Base-by-base conservation (phyloP, 1,140 invertebrate genomes). In the Ceratina australensis region DNA sequence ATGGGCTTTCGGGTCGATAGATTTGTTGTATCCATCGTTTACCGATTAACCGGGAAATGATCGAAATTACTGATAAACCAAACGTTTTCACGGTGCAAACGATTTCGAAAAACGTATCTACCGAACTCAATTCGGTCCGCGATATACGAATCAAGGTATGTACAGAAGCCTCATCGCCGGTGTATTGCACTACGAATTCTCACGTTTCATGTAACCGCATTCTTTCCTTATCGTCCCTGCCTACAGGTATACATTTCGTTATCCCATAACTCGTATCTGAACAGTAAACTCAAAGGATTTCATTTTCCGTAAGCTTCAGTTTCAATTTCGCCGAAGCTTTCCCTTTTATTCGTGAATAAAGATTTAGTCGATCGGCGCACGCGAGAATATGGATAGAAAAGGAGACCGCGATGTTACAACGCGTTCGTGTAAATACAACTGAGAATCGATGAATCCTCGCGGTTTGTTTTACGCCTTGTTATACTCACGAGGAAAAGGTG, bases 11-110 rank as follows among this genome's bases (percentile, higher is more conserved):
- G 42, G 12, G 8, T 54, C 49, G 42, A 65, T 24, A 61, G 12
- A 52, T n/a, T 10, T 56, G 13, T n/a, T 16, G 26, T 47, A 50
- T 67, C 60, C 52, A 63, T 24, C 26, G 16, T 71, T 60, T 54
- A 57, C 56, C 33, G 72, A 59, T 75, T 75, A 75, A 57, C 4
- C 57, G 49, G 68, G 59, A 66, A 83, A 80, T 69, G 59, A 84
- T 83, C 52, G 56, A 73, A 72, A 73, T 67, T 64, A 15, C 22
- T 50, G 67, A 67, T 47, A 50, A 63, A 24, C 12, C 26, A 7
- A 24, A 56, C 20, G 52, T 47, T 79, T 54, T 33, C 54, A n/a
- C 52, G 52, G 59, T 24, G 33, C 28, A 24, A 66, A 49, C 47
- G 65, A 63, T 80, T 28, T 24, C 22, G 56, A 63, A 18, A 24